Evolutionary conservation across 2,797 vertebrate species (phyloP).

Genomic region (Anolis apletophallus): DNA sequence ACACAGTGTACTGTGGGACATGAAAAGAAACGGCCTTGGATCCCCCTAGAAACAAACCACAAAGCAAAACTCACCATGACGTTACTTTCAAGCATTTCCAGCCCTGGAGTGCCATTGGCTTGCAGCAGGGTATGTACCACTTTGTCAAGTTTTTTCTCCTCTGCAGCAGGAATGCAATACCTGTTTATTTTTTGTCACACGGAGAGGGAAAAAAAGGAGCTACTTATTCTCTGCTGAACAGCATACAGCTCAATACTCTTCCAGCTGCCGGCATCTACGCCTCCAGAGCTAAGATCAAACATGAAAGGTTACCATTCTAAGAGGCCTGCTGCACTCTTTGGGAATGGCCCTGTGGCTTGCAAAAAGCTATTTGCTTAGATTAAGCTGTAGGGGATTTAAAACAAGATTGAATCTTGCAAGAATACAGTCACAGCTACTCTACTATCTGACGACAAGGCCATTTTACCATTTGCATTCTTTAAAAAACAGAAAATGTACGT

Average conservation of each 20-base stretch:
- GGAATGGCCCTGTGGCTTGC: not conserved
- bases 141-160: slow-evolving; percentile 97
- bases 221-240: slow-evolving; percentile 50
- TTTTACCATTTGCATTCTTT: not conserved
- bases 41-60: not conserved
- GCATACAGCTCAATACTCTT: not conserved
- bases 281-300: slow-evolving; percentile 7
- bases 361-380: not conserved
- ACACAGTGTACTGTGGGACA: slow-evolving; percentile 24
- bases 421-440: not conserved
- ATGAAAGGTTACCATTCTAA: slow-evolving; percentile 18
- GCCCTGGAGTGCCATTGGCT: slow-evolving; percentile 97
- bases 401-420: not conserved
- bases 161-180: slow-evolving; percentile 99
- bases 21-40: not conserved
- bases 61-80: slow-evolving; percentile 87
- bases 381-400: not conserved
- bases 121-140: slow-evolving; percentile 99
- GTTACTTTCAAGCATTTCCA: slow-evolving; percentile 99
- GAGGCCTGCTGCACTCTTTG: not conserved
- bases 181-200: slow-evolving; percentile 74
- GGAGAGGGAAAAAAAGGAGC: slow-evolving; percentile 19
- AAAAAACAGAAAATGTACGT: not conserved
- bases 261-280: not conserved
- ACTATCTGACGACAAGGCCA: not conserved